Percentiles rank a stretch among this genome's conserved stretches.
These are phyloP conservation scores for Drosophila leonis DNA, from an alignment of 2,888 invertebrate species.

Conservation along the genomic window DNA sequence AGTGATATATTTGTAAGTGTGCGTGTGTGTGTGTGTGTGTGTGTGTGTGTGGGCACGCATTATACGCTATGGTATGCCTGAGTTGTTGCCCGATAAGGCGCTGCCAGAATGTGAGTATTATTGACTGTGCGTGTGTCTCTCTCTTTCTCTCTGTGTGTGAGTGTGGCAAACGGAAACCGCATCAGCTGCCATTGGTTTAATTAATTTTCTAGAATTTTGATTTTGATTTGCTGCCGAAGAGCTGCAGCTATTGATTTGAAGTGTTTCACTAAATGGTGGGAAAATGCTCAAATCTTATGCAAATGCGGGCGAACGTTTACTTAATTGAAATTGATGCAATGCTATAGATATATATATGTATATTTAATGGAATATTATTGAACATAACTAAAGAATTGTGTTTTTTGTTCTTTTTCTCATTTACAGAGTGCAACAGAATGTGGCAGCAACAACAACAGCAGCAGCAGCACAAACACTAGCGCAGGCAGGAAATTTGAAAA, in stretches of 20 bases:
- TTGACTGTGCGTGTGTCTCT: constrained; percentile 31
- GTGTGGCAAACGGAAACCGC: constrained; percentile 45
- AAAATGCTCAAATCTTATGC: constrained; percentile 29
- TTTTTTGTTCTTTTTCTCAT: constrained; percentile 5
- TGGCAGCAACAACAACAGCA: constrained; percentile 11
- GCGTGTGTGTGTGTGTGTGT: constrained; percentile 9
- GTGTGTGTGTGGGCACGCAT: constrained; percentile 56
- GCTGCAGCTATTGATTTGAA: constrained; percentile 38
- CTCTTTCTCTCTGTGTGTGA: constrained; percentile 1
- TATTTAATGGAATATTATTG: neutral
- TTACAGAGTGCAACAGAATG: constrained; percentile 27
- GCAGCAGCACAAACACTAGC: constrained; percentile 3
- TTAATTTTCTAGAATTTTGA: constrained; percentile 73
- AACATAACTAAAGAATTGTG: constrained; percentile 7
- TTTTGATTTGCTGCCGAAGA: constrained; percentile 70
- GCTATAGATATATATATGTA: constrained; percentile 2
- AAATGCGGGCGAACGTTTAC: constrained; percentile 47
- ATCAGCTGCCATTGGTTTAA: constrained; percentile 70
- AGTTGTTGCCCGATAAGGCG: constrained; percentile 52
- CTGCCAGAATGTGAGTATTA: constrained; percentile 42
- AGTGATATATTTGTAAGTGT: constrained; percentile 37
- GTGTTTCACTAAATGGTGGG: constrained; percentile 28
- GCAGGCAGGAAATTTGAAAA: constrained; percentile 24
- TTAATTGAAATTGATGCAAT: constrained; percentile 61
- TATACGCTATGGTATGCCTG: constrained; percentile 55